Evolutionary conservation across 2,797 vertebrate genomes (phyloP), one percentile per base, ranked within the genome.

Genomic region (Sparus aurata): DNA sequence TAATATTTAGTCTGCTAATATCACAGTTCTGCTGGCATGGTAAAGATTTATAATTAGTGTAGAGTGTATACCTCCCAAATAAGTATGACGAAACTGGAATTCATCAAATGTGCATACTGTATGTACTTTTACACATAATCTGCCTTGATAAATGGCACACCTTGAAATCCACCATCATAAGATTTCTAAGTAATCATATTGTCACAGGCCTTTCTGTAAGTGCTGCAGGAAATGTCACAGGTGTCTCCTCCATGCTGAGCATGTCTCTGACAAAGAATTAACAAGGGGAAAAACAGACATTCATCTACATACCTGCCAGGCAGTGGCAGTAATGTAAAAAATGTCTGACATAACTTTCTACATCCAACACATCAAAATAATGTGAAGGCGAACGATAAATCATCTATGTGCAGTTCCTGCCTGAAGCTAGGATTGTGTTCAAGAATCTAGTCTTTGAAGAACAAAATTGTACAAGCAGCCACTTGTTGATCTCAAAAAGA

Each of bases 161-260:
- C 58, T n/a, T 47, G 47, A 62, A 30, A 52, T 34, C 41, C 43
- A 53, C 12, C 64, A 34, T 52, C 17, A 59, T 59, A 10, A 57
- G 59, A 50, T n/a, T 66, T 83, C 43, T 23, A 43, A 73, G 22
- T 76, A 58, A 80, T 68, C 46, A 82, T 59, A 49, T 54, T 20
- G 64, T 76, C 53, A 75, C 34, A 13, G 72, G 60, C 46, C 43
- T 47, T 60, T 13, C 62, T 53, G 55, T 71, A 63, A 77, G 47
- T 65, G 27, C 80, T 72, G 75, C 74, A 70, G 82, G 75, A 85
- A 85, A 86, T 79, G 77, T 85, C 79, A 85, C 13, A 2, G 50
- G 59, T 78, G 64, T 70, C 54, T 55, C 54, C 18, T 11, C 22
- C 25, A 59, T 43, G 3, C 55, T 73, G 67, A 84, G 53, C 49